These are phyloP conservation scores for Thalpophila matura DNA, from an alignment of 2,888 invertebrate species.

Conservation along the genomic window DNA sequence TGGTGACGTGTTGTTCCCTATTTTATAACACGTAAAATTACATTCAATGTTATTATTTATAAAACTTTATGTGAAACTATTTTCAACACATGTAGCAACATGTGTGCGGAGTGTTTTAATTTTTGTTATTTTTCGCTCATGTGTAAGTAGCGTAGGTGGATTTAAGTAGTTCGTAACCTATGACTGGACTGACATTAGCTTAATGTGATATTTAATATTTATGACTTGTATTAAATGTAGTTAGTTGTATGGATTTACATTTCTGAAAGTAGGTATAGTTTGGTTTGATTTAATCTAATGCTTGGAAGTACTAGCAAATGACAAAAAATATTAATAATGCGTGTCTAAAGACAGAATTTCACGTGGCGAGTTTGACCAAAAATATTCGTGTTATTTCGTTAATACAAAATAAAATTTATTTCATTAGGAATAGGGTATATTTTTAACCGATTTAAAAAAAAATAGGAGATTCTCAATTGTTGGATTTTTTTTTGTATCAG, in stretches of 20 bases:
- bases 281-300: conserved; percentile 67
- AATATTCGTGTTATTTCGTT: too few relatives aligned
- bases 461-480: too few relatives aligned
- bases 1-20: conserved; percentile 22
- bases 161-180: conserved; percentile 81
- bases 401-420: too few relatives aligned
- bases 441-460: too few relatives aligned
- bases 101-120: conserved; percentile 49
- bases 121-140: conserved; percentile 67
- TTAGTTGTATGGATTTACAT: conserved; percentile 79
- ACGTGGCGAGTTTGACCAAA: too few relatives aligned
- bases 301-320: conserved; percentile 63
- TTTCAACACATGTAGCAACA: conserved; percentile 44
- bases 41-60: conserved; percentile 49
- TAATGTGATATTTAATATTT: conserved; percentile 90
- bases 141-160: conserved; percentile 71
- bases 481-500: too few relatives aligned
- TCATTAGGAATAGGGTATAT: too few relatives aligned
- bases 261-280: conserved; percentile 71
- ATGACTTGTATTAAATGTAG: conserved; percentile 84
- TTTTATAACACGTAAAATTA: conserved; percentile 31
- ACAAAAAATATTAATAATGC: conserved; percentile 8
- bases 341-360: too few relatives aligned
- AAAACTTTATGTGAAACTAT: conserved; percentile 49
- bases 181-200: conserved; percentile 89